A percentile compares a stretch with the other conserved stretches of the same genome.
Evolutionary conservation across 64 coral and sea anemone genomes (phyloP).

Genomic region (Montipora cactus): DNA sequence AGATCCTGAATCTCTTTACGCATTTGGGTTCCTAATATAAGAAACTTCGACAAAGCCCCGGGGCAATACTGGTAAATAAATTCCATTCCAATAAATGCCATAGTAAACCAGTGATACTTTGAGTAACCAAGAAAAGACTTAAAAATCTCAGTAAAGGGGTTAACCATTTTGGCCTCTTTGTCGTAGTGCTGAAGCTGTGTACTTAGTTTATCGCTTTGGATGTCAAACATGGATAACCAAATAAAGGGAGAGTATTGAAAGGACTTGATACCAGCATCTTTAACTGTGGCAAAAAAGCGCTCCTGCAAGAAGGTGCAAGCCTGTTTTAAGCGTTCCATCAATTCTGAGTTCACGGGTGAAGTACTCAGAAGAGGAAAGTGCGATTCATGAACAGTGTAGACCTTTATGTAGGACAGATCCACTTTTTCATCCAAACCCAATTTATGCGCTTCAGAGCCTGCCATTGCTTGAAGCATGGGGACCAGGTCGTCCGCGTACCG

Average conservation of each 20-base stretch:
- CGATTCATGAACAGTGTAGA: constrained; percentile 65
- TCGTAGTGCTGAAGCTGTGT: constrained; percentile 55
- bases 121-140: constrained; percentile 84
- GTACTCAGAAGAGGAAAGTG: constrained; percentile 72
- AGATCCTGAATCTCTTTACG: constrained; percentile 70
- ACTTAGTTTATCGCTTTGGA: constrained; percentile 44
- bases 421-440: constrained; percentile 72
- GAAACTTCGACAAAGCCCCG: constrained; percentile 66
- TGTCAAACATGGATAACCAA: constrained; percentile 78
- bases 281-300: constrained; percentile 55
- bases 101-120: constrained; percentile 85
- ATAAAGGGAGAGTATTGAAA: constrained; percentile 81
- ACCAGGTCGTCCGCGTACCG: constrained; percentile 77
- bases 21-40: constrained; percentile 66
- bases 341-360: constrained; percentile 32
- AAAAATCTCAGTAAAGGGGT: constrained; percentile 84
- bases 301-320: constrained; percentile 58
- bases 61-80: constrained; percentile 26
- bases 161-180: constrained; percentile 32
- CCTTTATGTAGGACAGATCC: constrained; percentile 81
- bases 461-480: constrained; percentile 83
- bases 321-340: constrained; percentile 49
- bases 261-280: constrained; percentile 47
- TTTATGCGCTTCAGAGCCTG: constrained; percentile 51
- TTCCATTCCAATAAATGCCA: constrained; percentile 59